Evolutionary conservation across 23 tunicate genomes (phyloP).

Genomic region (Trididemnum nubilum): DNA sequence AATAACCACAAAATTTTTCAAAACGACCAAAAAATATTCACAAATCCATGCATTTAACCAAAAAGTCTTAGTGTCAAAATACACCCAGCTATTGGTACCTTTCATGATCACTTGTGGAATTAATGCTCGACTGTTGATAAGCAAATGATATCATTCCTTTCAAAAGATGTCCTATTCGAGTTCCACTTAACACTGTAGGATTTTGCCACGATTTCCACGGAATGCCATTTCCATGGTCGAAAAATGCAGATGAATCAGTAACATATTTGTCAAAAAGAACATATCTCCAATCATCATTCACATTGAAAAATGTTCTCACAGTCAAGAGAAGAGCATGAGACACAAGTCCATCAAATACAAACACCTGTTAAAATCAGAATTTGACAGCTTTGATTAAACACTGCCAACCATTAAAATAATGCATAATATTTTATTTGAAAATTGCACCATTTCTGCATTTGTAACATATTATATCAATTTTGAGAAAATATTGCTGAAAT

Average conservation of each 20-base stretch:
- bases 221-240: conserved; percentile 77
- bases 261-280: conserved; percentile 63
- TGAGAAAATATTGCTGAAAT: too few relatives aligned
- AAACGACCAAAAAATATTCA: too few relatives aligned
- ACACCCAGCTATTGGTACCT: too few relatives aligned
- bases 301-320: conserved; percentile 29
- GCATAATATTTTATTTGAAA: too few relatives aligned
- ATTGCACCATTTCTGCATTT: too few relatives aligned
- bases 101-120: neutral
- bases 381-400: too few relatives aligned
- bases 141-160: conserved; percentile 46
- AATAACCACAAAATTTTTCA: too few relatives aligned
- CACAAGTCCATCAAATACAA: conserved; percentile 60
- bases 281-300: conserved; percentile 69
- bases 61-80: too few relatives aligned
- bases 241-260: conserved; percentile 32
- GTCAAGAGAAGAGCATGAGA: conserved; percentile 32
- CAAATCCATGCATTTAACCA: too few relatives aligned
- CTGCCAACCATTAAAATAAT: too few relatives aligned
- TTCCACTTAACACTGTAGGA: conserved; percentile 53
- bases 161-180: conserved; percentile 45
- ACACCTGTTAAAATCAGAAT: conserved; percentile 36
- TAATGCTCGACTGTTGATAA: neutral
- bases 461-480: too few relatives aligned
- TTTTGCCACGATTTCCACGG: conserved; percentile 96